Percentiles rank a stretch among this genome's conserved stretches.
These are phyloP conservation scores for Drosophila chauvacae DNA, from an alignment of 1,140 invertebrate species.

Conservation along the genomic window DNA sequence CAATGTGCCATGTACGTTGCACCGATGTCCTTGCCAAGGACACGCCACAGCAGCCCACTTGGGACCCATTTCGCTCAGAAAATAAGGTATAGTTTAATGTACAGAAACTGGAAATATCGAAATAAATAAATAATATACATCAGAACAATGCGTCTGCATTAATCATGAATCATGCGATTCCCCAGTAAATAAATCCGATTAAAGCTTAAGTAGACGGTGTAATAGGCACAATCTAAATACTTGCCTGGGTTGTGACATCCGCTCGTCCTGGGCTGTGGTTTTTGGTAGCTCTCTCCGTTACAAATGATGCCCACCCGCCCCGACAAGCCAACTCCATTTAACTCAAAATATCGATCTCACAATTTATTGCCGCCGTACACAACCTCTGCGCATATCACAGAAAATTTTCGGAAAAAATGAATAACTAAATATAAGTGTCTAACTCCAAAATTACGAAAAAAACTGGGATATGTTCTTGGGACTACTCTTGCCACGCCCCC, in stretches of 20 bases:
- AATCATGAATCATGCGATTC: too few relatives aligned
- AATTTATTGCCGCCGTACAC: constrained; percentile 1
- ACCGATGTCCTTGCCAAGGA: constrained; percentile 22
- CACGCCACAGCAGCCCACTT: neutral
- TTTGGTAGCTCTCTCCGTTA: too few relatives aligned
- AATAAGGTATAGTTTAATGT: neutral
- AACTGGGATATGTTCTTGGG: neutral
- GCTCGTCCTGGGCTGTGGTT: too few relatives aligned
- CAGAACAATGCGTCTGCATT: too few relatives aligned
- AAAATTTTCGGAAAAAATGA: neutral
- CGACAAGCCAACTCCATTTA: neutral
- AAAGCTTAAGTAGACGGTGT: too few relatives aligned
- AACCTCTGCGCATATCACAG: neutral
- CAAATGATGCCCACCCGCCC: too few relatives aligned
- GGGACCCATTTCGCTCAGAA: too few relatives aligned
- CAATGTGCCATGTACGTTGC: neutral
- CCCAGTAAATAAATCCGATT: too few relatives aligned
- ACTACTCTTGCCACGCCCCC: neutral
- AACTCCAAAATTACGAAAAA: neutral
- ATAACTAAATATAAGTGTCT: neutral
- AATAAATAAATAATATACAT: neutral
- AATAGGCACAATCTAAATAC: too few relatives aligned
- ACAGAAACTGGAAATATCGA: neutral
- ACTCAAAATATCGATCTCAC: neutral
- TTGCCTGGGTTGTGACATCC: too few relatives aligned